Evolutionary conservation across 2,888 invertebrate genomes (phyloP).

Genomic region (Caenorhabditis sp.): DNA sequence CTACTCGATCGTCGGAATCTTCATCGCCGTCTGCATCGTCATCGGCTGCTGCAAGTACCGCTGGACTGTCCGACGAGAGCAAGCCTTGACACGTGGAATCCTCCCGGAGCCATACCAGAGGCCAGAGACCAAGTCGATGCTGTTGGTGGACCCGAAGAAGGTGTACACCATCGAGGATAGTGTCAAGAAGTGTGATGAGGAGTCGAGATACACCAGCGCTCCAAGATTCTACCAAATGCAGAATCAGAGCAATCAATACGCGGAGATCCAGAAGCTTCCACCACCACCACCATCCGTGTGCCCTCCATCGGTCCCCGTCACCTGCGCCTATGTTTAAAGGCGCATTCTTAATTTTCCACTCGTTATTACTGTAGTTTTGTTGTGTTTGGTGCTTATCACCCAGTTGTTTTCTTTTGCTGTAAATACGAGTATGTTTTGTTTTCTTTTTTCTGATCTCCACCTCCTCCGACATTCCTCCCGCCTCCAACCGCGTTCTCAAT

Average conservation of each 20-base stretch:
- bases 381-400: background rate
- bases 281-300: constrained; percentile 24
- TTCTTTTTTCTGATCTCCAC: background rate
- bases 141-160: constrained; percentile 32
- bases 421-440: background rate
- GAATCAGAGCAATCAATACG: constrained; percentile 22
- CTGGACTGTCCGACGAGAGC: constrained; percentile 21
- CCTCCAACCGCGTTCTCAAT: constrained; percentile 18
- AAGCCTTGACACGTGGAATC: constrained; percentile 34
- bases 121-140: constrained; percentile 43
- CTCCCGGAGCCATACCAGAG: constrained; percentile 20
- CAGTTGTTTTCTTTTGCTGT: background rate
- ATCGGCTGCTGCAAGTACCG: constrained; percentile 44
- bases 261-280: constrained; percentile 33
- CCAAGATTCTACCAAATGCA: constrained; percentile 14
- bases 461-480: background rate
- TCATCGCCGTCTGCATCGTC: constrained; percentile 3
- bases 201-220: constrained; percentile 45
- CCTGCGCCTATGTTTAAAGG: constrained; percentile 37
- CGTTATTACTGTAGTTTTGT: constrained; percentile 12
- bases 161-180: constrained; percentile 53
- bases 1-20: constrained; percentile 28
- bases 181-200: constrained; percentile 28
- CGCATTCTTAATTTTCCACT: background rate
- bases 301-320: constrained; percentile 36